Evolutionary conservation across 2,113 vertebrate genomes (phyloP).

Genomic region (Dipodomys ordii): DNA sequence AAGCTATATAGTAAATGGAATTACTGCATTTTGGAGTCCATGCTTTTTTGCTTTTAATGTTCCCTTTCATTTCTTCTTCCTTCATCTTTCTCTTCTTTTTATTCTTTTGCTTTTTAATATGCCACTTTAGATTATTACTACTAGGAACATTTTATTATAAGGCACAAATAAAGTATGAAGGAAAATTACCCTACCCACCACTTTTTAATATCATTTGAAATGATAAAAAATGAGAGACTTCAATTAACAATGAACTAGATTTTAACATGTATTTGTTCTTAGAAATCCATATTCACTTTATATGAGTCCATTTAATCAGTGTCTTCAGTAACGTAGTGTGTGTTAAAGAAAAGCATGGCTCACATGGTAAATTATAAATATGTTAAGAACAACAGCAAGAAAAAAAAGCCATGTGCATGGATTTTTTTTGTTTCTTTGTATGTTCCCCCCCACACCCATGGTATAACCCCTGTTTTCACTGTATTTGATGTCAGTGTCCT

Average conservation of each 20-base stretch:
- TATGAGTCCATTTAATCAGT: background rate
- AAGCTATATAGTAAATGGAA: background rate
- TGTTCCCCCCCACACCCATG: no score
- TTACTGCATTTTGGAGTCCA: background rate
- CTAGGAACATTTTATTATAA: background rate
- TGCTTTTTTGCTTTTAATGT: background rate
- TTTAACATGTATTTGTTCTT: constrained; percentile 45
- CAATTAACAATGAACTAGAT: background rate
- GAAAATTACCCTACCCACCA: background rate
- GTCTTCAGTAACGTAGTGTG: background rate
- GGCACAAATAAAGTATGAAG: background rate
- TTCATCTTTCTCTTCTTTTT: no score
- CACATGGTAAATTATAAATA: no score
- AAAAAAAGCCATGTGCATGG: no score
- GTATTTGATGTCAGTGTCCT: no score
- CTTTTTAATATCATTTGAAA: background rate
- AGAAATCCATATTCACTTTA: background rate
- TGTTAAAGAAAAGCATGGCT: background rate
- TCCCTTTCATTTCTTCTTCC: background rate
- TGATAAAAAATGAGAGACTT: constrained; percentile 12
- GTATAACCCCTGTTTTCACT: no score
- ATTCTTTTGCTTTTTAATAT: background rate
- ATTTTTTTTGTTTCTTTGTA: no score
- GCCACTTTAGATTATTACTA: background rate
- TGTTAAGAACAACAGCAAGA: no score